Evolutionary conservation across 2,797 vertebrate species (phyloP), one percentile per base, ranked within the genome.

Genomic region (Fistularia tabacaria): DNA sequence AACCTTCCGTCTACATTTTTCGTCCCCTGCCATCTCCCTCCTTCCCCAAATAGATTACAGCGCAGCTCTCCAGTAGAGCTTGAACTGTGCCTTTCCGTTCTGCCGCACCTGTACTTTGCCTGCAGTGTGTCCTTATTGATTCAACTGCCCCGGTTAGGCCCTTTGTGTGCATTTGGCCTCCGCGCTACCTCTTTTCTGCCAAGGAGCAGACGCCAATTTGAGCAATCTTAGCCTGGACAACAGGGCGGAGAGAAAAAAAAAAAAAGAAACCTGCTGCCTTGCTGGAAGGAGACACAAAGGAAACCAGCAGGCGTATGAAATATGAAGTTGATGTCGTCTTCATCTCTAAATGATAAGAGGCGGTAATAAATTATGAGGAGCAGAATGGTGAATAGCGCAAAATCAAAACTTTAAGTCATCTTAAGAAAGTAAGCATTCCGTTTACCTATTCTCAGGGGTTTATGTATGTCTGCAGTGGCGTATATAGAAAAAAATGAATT

Each of bases 111-210:
- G 76, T 87, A 74, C 78, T 54, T 64, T 57, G 65, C 74, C 75
- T 77, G 78, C 62, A 79, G 69, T 71, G 68, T 74, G 80, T 82
- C 73, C 72, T 82, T 83, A 86, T 85, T 76, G 74, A 84, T 83
- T 77, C 66, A 60, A 72, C 69, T 54, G 74, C 62, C 74, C 76
- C 60, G 56, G 71, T 76, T 73, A 57, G 68, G 70, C 57, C 46
- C 71, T 62, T 61, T 65, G 72, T 45, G 51, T 76, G 77, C 63
- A 9, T 65, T 83, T 85, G 83, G 83, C 83, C 73, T 65, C 46
- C 36, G 36, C 57, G 38, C 66, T 4, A 48, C 68, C 39, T 81
- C 38, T 49, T 50, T 25, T 57, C 69, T 81, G 79, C 78, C 79
- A 79, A 72, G 66, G 66, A 74, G 66, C 60, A 74, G 60, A 73